phyloP scores from a whole-genome alignment of 2,888 invertebrate genomes.

The Scaptomyza tumidula region DNA sequence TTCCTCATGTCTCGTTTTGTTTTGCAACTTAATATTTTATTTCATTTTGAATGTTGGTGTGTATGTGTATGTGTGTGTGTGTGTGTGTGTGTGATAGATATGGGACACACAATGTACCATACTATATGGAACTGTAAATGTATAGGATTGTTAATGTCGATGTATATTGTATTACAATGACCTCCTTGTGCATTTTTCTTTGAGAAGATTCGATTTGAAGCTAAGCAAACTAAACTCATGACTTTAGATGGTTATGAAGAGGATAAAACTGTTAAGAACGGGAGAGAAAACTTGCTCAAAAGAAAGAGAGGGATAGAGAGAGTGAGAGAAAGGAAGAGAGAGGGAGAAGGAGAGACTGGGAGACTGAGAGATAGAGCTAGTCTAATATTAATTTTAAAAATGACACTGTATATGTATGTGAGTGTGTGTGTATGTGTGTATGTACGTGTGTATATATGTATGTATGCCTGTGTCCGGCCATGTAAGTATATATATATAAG shows the following conservation, averaged over 20 bases:
- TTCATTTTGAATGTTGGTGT: conserved; percentile 68
- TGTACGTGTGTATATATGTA: no score
- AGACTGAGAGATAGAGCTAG: no score
- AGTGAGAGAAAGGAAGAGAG: no score
- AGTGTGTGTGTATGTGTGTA: no score
- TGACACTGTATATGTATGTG: no score
- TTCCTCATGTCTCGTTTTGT: conserved; percentile 33
- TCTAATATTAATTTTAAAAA: no score
- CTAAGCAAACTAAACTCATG: neutral
- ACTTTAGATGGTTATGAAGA: neutral
- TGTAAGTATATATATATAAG: no score
- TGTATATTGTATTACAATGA: conserved; percentile 57
- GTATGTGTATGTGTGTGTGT: neutral
- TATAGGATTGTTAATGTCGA: conserved; percentile 29
- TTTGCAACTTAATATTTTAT: conserved; percentile 68
- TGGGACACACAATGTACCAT: conserved; percentile 27
- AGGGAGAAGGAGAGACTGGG: no score
- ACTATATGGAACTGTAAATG: conserved; percentile 5
- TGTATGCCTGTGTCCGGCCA: no score
- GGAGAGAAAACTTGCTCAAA: no score
- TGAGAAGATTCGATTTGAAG: conserved; percentile 12
- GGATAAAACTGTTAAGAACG: neutral
- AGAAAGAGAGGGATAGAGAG: no score
- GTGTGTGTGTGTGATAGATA: conserved; percentile 51
- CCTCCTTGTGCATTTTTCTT: conserved; percentile 31